Conservation (phyloP, 2,797 vertebrate species). For the Tamandua tetradactyla region DNA sequence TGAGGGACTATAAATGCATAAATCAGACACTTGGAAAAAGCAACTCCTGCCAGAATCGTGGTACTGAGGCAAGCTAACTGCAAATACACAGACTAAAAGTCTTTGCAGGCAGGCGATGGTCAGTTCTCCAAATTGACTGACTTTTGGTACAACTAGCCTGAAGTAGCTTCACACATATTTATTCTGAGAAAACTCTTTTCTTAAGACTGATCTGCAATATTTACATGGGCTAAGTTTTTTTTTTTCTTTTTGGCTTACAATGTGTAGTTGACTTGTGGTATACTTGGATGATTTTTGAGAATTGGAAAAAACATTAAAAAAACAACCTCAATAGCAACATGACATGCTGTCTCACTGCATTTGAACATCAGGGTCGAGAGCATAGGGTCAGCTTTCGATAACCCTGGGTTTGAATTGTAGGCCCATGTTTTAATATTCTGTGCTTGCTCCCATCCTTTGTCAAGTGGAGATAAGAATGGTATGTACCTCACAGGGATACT, state of each 20-base stretch:
- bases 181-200: conserved; percentile 80
- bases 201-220: conserved; percentile 73
- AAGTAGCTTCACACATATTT: conserved; percentile 79
- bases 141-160: conserved; percentile 72
- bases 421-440: neutral
- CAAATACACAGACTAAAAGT: conserved; percentile 75
- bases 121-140: conserved; percentile 79
- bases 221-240: conserved; percentile 59
- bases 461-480: neutral
- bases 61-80: conserved; percentile 77
- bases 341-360: neutral
- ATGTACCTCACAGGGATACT: too few relatives aligned
- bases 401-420: neutral
- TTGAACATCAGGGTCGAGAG: neutral
- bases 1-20: conserved; percentile 58
- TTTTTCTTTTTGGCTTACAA: neutral
- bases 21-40: conserved; percentile 77
- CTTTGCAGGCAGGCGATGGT: conserved; percentile 55
- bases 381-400: neutral
- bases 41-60: conserved; percentile 75
- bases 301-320: neutral
- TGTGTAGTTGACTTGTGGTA: neutral
- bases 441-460: neutral
- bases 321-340: neutral
- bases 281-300: neutral